Conservation (phyloP, 1,140 invertebrate genomes). For the Calycopis cecrops region DNA sequence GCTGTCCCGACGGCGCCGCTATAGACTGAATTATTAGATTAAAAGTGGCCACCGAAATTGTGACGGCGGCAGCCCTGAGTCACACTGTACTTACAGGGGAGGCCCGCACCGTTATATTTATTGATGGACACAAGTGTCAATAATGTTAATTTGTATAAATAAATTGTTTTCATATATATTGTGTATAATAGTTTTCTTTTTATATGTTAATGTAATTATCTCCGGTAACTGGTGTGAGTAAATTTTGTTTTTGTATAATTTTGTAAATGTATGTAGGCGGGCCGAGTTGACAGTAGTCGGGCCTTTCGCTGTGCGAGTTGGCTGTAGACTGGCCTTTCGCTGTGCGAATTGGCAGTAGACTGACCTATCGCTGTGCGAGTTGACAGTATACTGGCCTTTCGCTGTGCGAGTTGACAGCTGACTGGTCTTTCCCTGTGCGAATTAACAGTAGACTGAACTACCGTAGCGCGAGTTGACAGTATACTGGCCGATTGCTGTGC, state of each 20-base stretch:
- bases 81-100: background rate
- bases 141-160: slow-evolving; percentile 12
- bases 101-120: slow-evolving; percentile 13
- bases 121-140: slow-evolving; percentile 13
- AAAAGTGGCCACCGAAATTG: slow-evolving; percentile 19
- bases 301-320: too few species aligned
- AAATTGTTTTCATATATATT: slow-evolving; percentile 13
- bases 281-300: too few species aligned
- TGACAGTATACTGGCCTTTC: too few species aligned
- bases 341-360: too few species aligned
- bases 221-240: background rate
- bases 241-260: background rate
- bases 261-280: too few species aligned
- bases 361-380: too few species aligned
- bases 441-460: background rate
- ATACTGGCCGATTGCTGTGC: background rate
- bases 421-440: too few species aligned
- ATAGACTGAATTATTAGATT: slow-evolving; percentile 30
- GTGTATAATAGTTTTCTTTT: slow-evolving; percentile 3
- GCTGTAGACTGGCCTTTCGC: too few species aligned
- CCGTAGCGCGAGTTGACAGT: background rate
- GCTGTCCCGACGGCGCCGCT: slow-evolving; percentile 16
- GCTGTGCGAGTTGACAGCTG: too few species aligned
- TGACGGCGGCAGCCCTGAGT: slow-evolving; percentile 8
- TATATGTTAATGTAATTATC: slow-evolving; percentile 6